Base-by-base conservation (phyloP, 2,797 vertebrate genomes). In the Paratrypauchen microcephalus region DNA sequence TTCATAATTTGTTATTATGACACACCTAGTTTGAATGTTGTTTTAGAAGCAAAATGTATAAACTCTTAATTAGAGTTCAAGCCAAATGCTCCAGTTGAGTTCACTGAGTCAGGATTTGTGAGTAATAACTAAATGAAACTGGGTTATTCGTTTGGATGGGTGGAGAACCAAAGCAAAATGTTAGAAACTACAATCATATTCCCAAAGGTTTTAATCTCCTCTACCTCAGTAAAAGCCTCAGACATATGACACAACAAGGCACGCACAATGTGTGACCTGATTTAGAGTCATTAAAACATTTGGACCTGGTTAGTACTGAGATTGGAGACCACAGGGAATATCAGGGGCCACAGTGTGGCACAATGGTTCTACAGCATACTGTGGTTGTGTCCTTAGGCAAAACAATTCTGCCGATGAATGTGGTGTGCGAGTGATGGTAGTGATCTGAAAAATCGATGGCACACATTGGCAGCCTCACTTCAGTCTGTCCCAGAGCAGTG, bases 121-220 rank as follows among this genome's bases (percentile, higher is more conserved):
- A 81, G 59, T 80, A 6, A 28, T 78, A 83, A 74, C 13, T 66
- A 56, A 2, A 71, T 80, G 60, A 64, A 84, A 75, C 75, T 54
- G 48, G 63, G 62, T 84, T 80, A 67, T 82, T 66, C 78, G 63
- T 77, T 21, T 70, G 71, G 66, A 65, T 83, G 86, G 88, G 89
- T 60, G 89, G 85, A 77, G 87, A 74, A 73, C 77, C 72, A 71
- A 59, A 77, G 65, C 62, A 21, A 55, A 11, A 68, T 67, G 68
- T 64, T 65, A 72, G 68, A 70, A 86, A 88, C 86, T 83, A 91
- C 74, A 79, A 82, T 78, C 77, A 81, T 65, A 81, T 73, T 32
- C 72, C 78, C 65, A 74, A 73, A 73, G 64, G 76, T 87, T 89
- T 82, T 74, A 76, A 72, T 68, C 30, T 47, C 70, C 66, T 66